Conservation (phyloP, 64 coral and sea anemone species). For the Porites lutea region DNA sequence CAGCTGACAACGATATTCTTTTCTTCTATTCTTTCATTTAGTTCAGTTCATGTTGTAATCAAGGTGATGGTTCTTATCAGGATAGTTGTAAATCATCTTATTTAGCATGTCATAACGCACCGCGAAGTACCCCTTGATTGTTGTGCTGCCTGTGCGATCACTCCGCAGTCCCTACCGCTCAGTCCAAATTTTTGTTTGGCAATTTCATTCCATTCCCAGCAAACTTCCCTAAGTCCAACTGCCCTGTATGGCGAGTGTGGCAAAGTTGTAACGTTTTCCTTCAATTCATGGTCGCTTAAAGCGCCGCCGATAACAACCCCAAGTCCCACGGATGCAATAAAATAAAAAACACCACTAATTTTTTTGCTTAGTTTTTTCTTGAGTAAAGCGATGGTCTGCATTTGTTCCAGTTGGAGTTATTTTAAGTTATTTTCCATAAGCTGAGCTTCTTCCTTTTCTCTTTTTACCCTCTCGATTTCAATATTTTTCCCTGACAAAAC, state of each 20-base stretch:
- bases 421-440: not conserved
- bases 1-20: too few relatives aligned
- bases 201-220: conserved; percentile 26
- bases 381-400: not conserved
- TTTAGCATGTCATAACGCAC: conserved; percentile 49
- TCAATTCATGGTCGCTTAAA: conserved; percentile 7
- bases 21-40: too few relatives aligned
- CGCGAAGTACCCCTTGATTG: conserved; percentile 47
- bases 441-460: not conserved
- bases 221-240: conserved; percentile 10
- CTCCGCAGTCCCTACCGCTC: conserved; percentile 10
- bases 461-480: not conserved
- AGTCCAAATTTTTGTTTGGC: conserved; percentile 9
- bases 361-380: not conserved
- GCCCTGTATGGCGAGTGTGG: not conserved
- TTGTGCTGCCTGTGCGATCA: conserved; percentile 51
- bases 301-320: conserved; percentile 3
- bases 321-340: not conserved
- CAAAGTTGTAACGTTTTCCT: conserved; percentile 34
- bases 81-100: not conserved
- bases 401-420: not conserved
- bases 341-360: not conserved
- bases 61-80: not conserved
- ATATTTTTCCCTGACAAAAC: not conserved
- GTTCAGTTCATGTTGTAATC: too few relatives aligned